These are phyloP conservation scores for Rhopilema esculentum DNA, from an alignment of 30 jellyfish, hydroid and myxozoan genomes.

Conservation along the genomic window DNA sequence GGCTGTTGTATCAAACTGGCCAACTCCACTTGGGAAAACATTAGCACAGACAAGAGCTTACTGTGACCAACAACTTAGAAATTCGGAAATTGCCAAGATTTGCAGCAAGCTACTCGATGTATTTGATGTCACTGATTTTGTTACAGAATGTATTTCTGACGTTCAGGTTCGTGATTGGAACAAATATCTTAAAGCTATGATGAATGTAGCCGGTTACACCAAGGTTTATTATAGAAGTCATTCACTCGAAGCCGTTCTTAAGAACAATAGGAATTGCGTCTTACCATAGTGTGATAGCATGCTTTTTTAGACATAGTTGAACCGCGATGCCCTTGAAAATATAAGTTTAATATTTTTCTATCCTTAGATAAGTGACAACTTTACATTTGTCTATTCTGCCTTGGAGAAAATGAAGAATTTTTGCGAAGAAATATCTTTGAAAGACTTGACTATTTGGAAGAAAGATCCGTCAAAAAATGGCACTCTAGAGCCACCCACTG, in stretches of 20 bases:
- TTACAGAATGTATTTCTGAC: conserved; percentile 80
- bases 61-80: conserved; percentile 45
- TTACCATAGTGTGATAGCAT: too few relatives aligned
- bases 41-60: conserved; percentile 53
- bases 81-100: conserved; percentile 61
- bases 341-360: background rate
- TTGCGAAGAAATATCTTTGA: conserved; percentile 78
- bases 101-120: conserved; percentile 63
- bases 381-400: conserved; percentile 66
- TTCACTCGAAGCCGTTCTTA: background rate
- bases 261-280: background rate
- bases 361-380: conserved; percentile 65
- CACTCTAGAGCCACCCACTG: conserved; percentile 82
- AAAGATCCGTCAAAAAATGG: conserved; percentile 69
- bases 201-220: too few relatives aligned
- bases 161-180: conserved; percentile 56
- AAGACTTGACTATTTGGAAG: conserved; percentile 67
- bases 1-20: conserved; percentile 59
- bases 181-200: background rate
- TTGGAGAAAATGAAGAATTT: conserved; percentile 42
- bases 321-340: too few relatives aligned
- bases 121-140: conserved; percentile 41
- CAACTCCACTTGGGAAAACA: conserved; percentile 76
- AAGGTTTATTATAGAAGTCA: background rate
- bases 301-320: too few relatives aligned